These are phyloP conservation scores for Eupithecia insigniata DNA, from an alignment of 2,888 invertebrate species.

Conservation along the genomic window DNA sequence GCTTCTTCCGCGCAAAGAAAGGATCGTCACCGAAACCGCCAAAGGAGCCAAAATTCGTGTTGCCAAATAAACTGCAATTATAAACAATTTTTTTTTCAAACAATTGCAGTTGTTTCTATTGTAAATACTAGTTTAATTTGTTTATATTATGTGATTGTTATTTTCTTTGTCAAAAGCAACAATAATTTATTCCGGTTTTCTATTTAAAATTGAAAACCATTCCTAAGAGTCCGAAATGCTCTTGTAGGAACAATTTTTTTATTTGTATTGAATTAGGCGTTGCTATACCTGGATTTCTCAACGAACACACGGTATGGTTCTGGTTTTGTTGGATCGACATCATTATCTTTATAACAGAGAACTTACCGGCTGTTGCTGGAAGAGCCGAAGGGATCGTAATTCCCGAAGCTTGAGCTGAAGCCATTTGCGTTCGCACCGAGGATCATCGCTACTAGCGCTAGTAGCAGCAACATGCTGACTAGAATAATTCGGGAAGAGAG, in stretches of 20 bases:
- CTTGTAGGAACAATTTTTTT: too few species aligned
- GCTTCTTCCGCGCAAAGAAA: background rate
- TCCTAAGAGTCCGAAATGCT: too few species aligned
- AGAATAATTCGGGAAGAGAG: background rate
- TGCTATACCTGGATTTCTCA: background rate
- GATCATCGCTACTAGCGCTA: background rate
- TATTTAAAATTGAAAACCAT: too few species aligned
- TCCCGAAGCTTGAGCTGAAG: too few species aligned
- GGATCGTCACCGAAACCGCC: background rate
- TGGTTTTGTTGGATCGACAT: background rate
- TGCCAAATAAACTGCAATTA: background rate
- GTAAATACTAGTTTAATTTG: too few species aligned
- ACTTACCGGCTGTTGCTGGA: too few species aligned
- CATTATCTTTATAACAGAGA: background rate
- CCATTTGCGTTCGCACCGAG: background rate
- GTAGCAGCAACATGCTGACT: slow-evolving; percentile 5
- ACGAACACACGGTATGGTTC: background rate
- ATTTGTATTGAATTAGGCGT: background rate
- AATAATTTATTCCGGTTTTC: background rate
- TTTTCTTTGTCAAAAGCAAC: too few species aligned
- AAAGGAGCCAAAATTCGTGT: background rate
- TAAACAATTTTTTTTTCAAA: too few species aligned
- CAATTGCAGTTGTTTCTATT: too few species aligned
- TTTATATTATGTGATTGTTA: too few species aligned
- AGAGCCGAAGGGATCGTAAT: background rate